Base-by-base conservation (phyloP, 2,888 invertebrate genomes). In the Microplitis deprimator region DNA sequence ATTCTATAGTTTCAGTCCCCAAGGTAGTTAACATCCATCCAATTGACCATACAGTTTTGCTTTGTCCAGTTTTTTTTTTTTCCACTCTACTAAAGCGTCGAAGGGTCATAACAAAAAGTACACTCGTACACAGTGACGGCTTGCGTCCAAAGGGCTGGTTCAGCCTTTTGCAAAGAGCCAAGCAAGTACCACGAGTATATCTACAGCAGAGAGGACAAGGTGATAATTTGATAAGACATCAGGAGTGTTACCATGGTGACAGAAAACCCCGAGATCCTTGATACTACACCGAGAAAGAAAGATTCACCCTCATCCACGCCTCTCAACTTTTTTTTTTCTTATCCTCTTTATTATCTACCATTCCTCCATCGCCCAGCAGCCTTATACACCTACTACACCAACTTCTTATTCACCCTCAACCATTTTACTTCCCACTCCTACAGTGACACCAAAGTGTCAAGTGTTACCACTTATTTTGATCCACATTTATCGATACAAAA, bases 221-320 rank as follows among this genome's bases (percentile, higher is more conserved):
- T 89, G 89, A 89, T 89, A 89, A 89, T 89, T 89, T 89, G 89
- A 89, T 89, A 89, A 89, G 89, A 89, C 89, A 88, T 89, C 81
- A 86, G 85, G 79, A 81, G 89, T 85, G 89, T 89, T 89, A 84
- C 89, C 85, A 89, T 89, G 89, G 87, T 81, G 82, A 89, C 89
- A 87, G 87, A 86, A 86, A 86, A 85, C 83, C 85, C 85, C 73
- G 85, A 85, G 85, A 82, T 82, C 81, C 65, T 50, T 62, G 17
- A 60, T 16, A 71, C 69, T 67, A 79, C 61, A 67, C 69, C 61
- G 69, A 59, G 60, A 67, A 73, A 65, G 64, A 76, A 68, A 67
- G 68, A 73, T 68, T 73, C 77, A 77, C 76, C 75, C 80, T 62
- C 77, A 75, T 77, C 73, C 79, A 73, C 79, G 77, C 78, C 81